These are phyloP conservation scores for Subacronicta megacephala DNA, from an alignment of 2,888 invertebrate species.

Conservation along the genomic window DNA sequence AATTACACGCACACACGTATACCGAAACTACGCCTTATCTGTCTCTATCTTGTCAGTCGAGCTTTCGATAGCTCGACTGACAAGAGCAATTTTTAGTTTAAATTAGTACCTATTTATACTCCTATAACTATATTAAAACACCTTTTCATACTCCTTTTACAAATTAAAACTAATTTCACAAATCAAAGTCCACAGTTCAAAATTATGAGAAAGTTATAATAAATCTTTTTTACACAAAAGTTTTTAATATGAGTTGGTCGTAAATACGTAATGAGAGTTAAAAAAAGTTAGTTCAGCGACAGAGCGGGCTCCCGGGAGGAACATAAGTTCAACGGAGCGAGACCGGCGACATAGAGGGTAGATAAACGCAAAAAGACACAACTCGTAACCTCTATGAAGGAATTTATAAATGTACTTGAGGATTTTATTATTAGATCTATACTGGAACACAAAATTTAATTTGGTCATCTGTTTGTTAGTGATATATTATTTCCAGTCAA, in stretches of 20 bases:
- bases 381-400: constrained; percentile 7
- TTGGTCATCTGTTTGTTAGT: neutral
- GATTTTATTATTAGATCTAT: neutral
- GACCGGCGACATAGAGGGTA: constrained; percentile 29
- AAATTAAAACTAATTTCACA: constrained; percentile 6
- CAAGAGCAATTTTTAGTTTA: too few species aligned
- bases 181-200: constrained; percentile 30
- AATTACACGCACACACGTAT: too few species aligned
- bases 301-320: constrained; percentile 54
- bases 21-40: too few species aligned
- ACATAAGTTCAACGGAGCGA: constrained; percentile 62
- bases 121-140: too few species aligned
- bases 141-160: too few species aligned
- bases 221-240: constrained; percentile 48
- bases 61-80: too few species aligned
- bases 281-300: constrained; percentile 63
- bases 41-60: too few species aligned
- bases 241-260: constrained; percentile 58
- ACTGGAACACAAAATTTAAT: neutral
- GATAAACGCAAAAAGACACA: constrained; percentile 11
- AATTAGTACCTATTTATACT: too few species aligned
- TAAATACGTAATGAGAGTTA: constrained; percentile 71
- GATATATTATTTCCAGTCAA: too few species aligned
- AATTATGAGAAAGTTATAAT: constrained; percentile 32
- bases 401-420: too few species aligned